Base-by-base conservation (phyloP, 2,113 vertebrate genomes). In the Corynorhinus townsendii region DNA sequence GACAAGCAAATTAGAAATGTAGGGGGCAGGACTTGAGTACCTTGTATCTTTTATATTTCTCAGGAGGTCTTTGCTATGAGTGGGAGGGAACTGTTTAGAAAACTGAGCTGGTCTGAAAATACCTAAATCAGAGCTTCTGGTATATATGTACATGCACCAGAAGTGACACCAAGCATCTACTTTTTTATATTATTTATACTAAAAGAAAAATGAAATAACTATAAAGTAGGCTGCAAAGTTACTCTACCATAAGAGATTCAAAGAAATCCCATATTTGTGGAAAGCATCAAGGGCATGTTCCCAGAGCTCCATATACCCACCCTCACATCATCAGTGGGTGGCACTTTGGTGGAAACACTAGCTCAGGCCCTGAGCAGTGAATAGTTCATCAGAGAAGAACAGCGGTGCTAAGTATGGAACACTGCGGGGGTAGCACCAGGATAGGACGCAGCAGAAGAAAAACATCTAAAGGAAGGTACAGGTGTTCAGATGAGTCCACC, bases 171-270 rank as follows among this genome's bases (percentile, higher is more conserved):
- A 35, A 89, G 15, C 30, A 54, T 17, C 4, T n/a, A 49, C 28
- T 86, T 92, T 72, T 86, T 26, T 59, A 56, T 59, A 59, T 59
- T 59, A 59, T 59, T 59, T 43, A 86, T 12, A 56, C 33, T 43
- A 73, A 80, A 89, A 88, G 47, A 79, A 77, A 69, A 28, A 52
- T 9, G 9, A 56, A 81, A 85, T 77, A 66, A 73, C 38, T 69
- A 52, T 54, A 71, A 92, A 71, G 43, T 52, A 68, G 35, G 24
- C 62, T 83, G 17, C 24, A 86, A 56, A 83, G 83, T 73, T 89
- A 79, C 33, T 93, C 86, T 71, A 75, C 66, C 26, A 8, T 52
- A 49, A 80, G 47, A 86, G 33, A 73, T 26, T 73, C 68, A 69
- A 84, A 96, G 56, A n/a, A 90, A 82, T 82, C 24, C 20, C 11